These are phyloP conservation scores for Crotalus tigris DNA, from an alignment of 2,113 vertebrate species.

Conservation along the genomic window DNA sequence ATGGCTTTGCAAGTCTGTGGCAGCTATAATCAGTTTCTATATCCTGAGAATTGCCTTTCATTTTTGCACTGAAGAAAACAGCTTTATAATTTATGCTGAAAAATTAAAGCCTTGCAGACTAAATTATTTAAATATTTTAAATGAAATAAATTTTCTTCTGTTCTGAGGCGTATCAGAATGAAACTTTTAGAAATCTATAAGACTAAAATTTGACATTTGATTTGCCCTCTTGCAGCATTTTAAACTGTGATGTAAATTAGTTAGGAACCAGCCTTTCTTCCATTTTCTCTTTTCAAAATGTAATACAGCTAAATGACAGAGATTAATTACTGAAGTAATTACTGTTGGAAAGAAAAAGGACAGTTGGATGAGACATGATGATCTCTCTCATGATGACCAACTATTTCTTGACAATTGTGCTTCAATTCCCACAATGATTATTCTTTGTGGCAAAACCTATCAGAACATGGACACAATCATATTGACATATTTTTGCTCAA, in stretches of 20 bases:
- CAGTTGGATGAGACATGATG: constrained; percentile 64
- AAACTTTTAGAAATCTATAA: constrained; percentile 54
- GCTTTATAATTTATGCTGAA: background rate
- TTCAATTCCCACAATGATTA: constrained; percentile 71
- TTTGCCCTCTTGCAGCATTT: constrained; percentile 72
- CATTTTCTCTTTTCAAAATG: constrained; percentile 82
- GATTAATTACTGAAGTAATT: constrained; percentile 83
- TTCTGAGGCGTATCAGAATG: constrained; percentile 27
- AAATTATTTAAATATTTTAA: constrained; percentile 23
- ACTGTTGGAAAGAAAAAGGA: constrained; percentile 77
- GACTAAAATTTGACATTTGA: constrained; percentile 73
- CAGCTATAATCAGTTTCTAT: background rate
- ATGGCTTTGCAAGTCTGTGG: background rate
- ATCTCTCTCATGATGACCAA: constrained; percentile 73
- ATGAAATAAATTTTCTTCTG: constrained; percentile 22
- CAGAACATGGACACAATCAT: constrained; percentile 63
- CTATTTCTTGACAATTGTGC: constrained; percentile 74
- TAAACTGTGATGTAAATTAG: constrained; percentile 79
- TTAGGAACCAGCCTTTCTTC: constrained; percentile 76
- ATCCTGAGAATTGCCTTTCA: constrained; percentile 30
- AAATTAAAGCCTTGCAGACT: constrained; percentile 14
- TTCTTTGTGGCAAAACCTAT: constrained; percentile 66
- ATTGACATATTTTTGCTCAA: constrained; percentile 48
- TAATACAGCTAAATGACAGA: constrained; percentile 81
- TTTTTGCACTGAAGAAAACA: constrained; percentile 2